phyloP scores from a whole-genome alignment of 2,888 invertebrate genomes.

The Scaptomyza cyrtandrae region DNA sequence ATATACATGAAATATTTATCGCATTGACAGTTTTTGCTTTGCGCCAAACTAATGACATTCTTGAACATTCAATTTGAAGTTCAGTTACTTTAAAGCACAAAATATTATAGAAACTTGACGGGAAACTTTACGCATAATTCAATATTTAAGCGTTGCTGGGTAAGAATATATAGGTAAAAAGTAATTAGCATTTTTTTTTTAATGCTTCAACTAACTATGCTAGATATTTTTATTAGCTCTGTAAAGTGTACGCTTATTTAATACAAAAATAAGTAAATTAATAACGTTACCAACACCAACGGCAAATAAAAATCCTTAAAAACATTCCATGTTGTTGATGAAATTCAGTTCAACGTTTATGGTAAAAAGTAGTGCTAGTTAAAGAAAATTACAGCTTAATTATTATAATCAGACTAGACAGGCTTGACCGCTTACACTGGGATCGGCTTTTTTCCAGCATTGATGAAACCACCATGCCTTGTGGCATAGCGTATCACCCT shows the following conservation, averaged over 20 bases:
- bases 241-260: not conserved
- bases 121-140: not conserved
- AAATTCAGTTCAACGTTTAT: constrained; percentile 34
- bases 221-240: constrained; percentile 11
- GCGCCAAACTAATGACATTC: constrained; percentile 3
- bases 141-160: not conserved
- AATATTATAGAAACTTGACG: not conserved
- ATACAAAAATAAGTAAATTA: not conserved
- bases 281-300: constrained; percentile 16
- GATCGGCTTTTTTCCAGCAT: constrained; percentile 84
- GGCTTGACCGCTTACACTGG: constrained; percentile 65
- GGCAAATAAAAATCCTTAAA: not conserved
- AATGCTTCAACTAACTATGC: not conserved
- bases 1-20: constrained; percentile 1
- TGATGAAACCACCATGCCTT: constrained; percentile 84
- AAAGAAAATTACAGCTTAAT: not conserved
- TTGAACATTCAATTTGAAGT: constrained; percentile 10
- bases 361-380: constrained; percentile 79
- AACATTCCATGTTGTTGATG: not conserved
- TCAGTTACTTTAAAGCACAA: not conserved
- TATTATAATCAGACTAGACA: too few species aligned
- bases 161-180: too few species aligned
- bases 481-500: constrained; percentile 82
- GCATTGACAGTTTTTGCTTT: constrained; percentile 8
- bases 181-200: not conserved